A percentile compares a stretch with the other conserved stretches of the same genome.
These are phyloP conservation scores for Acanthosoma haemorrhoidale DNA, from an alignment of 2,888 invertebrate species.

Conservation along the genomic window DNA sequence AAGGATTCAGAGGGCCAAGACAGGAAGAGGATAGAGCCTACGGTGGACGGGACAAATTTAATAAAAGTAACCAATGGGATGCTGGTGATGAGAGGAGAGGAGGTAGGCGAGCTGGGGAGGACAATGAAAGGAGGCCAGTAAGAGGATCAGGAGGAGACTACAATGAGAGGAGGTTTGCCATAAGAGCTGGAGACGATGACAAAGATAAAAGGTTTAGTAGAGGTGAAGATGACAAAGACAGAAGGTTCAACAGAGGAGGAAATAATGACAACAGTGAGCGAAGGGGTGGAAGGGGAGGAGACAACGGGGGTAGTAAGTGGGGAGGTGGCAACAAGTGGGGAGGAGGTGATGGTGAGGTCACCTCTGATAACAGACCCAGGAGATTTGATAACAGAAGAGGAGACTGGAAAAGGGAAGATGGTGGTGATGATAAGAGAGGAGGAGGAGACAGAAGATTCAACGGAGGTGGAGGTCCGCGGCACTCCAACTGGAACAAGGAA, in stretches of 20 bases:
- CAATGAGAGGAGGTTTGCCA: not conserved
- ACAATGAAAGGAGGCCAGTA: conserved; percentile 23
- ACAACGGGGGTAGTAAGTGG: not conserved
- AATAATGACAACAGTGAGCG: not conserved
- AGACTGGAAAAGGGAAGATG: not conserved
- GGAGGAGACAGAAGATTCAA: conserved; percentile 13
- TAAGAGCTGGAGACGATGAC: not conserved
- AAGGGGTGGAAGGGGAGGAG: conserved; percentile 2
- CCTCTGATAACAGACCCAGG: not conserved
- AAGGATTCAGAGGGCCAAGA: not conserved
- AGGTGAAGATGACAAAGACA: not conserved
- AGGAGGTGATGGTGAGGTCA: conserved; percentile 20
- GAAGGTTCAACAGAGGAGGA: not conserved
- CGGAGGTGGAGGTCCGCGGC: conserved; percentile 6
- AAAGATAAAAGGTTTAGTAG: not conserved
- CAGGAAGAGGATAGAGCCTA: not conserved
- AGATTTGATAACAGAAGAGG: conserved; percentile 15
- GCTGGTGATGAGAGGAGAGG: conserved; percentile 35
- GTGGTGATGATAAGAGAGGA: not conserved
- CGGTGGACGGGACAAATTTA: not conserved
- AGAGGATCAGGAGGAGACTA: not conserved
- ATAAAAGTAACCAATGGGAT: not conserved
- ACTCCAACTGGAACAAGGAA: not conserved
- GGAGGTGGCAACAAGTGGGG: conserved; percentile 22
- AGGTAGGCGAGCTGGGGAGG: conserved; percentile 39